phyloP scores from a whole-genome alignment of 2,797 vertebrate species.

The Silurus lanzhouensis region DNA sequence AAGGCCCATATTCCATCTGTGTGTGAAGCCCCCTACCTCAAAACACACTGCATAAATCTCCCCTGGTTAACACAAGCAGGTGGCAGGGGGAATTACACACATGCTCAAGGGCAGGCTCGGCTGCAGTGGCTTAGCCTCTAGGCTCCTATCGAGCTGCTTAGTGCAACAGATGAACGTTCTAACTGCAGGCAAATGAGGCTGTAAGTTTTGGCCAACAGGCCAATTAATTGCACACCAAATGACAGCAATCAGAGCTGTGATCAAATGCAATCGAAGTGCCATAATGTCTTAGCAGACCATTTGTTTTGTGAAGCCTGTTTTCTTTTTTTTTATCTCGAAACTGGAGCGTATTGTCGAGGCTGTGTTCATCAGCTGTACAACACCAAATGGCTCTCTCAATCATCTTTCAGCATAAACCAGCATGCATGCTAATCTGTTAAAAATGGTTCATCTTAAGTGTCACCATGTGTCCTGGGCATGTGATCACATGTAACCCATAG shows the following conservation, averaged over 20 bases:
- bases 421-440: neutral
- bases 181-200: slow-evolving; percentile 40
- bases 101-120: slow-evolving; percentile 6
- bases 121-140: slow-evolving; percentile 16
- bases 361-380: neutral
- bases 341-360: neutral
- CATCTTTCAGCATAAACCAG: neutral
- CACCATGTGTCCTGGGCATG: neutral
- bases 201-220: slow-evolving; percentile 32
- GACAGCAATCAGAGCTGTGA: slow-evolving; percentile 32
- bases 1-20: slow-evolving; percentile 30
- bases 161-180: slow-evolving; percentile 38
- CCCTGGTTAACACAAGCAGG: slow-evolving; percentile 43
- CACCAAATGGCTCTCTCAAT: neutral
- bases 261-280: slow-evolving; percentile 32
- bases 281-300: slow-evolving; percentile 39
- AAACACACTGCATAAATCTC: slow-evolving; percentile 48
- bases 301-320: slow-evolving; percentile 23
- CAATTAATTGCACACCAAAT: slow-evolving; percentile 41
- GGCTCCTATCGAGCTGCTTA: slow-evolving; percentile 37
- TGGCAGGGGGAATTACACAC: slow-evolving; percentile 33
- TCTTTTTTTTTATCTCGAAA: slow-evolving; percentile 10
- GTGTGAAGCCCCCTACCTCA: slow-evolving; percentile 11
- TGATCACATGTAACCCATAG: neutral
- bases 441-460: neutral